A percentile compares a stretch with the other conserved stretches of the same genome.
These are phyloP conservation scores for Phaethornis superciliosus DNA, from an alignment of 2,113 vertebrate species.

Conservation along the genomic window DNA sequence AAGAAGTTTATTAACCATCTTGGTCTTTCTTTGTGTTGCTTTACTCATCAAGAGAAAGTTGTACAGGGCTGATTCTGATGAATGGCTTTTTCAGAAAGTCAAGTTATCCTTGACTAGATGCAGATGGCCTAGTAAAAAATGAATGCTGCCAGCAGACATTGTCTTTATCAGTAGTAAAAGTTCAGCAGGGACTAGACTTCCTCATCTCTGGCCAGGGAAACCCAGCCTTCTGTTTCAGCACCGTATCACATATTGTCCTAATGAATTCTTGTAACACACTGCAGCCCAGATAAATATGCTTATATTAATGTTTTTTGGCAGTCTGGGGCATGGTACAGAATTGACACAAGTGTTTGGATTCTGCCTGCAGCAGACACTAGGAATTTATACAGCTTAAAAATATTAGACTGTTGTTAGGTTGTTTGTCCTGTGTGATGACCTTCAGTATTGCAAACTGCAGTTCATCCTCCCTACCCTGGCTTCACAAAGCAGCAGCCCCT, in stretches of 20 bases:
- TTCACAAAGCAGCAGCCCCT: not conserved
- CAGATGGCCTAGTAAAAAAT: slow-evolving; percentile 86
- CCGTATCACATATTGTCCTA: slow-evolving; percentile 78
- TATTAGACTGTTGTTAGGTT: not conserved
- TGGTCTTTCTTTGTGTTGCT: slow-evolving; percentile 67
- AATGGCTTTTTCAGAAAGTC: slow-evolving; percentile 77
- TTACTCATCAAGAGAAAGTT: slow-evolving; percentile 67
- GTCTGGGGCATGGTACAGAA: slow-evolving; percentile 72
- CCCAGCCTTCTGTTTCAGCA: slow-evolving; percentile 81
- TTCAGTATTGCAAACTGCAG: not conserved
- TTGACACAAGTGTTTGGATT: slow-evolving; percentile 62
- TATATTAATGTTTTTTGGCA: slow-evolving; percentile 71
- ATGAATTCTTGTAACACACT: slow-evolving; percentile 76
- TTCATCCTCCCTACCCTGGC: not conserved
- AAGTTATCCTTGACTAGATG: slow-evolving; percentile 82
- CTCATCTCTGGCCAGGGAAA: slow-evolving; percentile 72
- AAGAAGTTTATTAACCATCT: slow-evolving; percentile 77
- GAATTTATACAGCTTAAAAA: slow-evolving; percentile 55
- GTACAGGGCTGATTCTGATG: slow-evolving; percentile 65
- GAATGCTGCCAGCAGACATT: slow-evolving; percentile 79
- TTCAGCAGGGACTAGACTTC: slow-evolving; percentile 80
- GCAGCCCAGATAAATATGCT: slow-evolving; percentile 74
- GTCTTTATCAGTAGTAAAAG: slow-evolving; percentile 82
- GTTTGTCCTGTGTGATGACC: slow-evolving; percentile 10
- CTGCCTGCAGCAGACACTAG: slow-evolving; percentile 39